Percentiles rank a stretch among this genome's conserved stretches.
Conservation (phyloP, 2,113 vertebrate species). For the Merops nubicus region DNA sequence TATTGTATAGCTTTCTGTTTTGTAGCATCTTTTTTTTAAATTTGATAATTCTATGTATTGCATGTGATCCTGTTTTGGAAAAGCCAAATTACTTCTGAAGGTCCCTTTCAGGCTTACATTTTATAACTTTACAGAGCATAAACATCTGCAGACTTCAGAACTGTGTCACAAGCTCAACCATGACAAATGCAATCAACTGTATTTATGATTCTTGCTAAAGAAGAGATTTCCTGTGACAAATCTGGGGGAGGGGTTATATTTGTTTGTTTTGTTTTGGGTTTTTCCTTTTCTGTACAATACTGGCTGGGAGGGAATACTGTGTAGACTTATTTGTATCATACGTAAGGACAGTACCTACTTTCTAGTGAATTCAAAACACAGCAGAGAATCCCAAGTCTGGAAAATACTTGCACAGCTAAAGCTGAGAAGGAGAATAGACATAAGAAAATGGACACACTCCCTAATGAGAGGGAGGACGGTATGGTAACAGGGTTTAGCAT, state of each 20-base stretch:
- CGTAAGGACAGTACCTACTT: not conserved
- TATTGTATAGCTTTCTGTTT: slow-evolving; percentile 33
- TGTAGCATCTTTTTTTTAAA: not conserved
- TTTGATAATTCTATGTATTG: not conserved
- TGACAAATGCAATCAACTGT: not conserved
- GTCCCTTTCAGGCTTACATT: not conserved
- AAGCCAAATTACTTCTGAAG: not conserved
- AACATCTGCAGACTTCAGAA: not conserved
- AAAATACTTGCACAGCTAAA: not conserved
- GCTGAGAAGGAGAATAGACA: not conserved
- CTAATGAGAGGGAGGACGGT: not conserved
- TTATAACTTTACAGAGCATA: not conserved
- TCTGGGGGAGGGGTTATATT: not conserved
- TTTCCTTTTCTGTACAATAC: not conserved
- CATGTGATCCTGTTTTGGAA: not conserved
- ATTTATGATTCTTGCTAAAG: not conserved
- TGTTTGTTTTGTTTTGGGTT: not conserved
- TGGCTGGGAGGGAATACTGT: not conserved
- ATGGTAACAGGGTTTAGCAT: not conserved
- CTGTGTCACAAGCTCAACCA: not conserved
- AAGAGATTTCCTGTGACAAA: not conserved
- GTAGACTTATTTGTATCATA: not conserved
- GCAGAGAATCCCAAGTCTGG: not conserved
- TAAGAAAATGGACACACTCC: not conserved
- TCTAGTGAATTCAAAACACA: not conserved